A percentile compares a stretch with the other conserved stretches of the same genome.
phyloP scores from a whole-genome alignment of 2,797 vertebrate genomes.

The Onychomys torridus region DNA sequence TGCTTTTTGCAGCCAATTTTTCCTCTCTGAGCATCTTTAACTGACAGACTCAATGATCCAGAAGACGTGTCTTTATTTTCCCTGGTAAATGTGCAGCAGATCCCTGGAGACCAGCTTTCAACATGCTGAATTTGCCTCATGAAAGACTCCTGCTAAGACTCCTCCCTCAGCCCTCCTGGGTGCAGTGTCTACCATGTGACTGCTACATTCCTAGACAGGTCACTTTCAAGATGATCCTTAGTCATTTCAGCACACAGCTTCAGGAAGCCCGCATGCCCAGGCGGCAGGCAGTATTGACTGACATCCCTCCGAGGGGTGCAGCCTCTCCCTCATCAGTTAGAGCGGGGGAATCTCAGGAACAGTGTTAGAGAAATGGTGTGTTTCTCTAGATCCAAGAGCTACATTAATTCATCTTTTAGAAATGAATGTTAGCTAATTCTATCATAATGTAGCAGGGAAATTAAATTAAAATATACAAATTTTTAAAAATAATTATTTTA shows the following conservation, averaged over 20 bases:
- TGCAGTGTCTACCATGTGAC: background rate
- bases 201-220: background rate
- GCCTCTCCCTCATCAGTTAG: background rate
- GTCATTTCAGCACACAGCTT: background rate
- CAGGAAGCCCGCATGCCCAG: background rate
- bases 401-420: constrained; percentile 43
- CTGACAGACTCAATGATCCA: background rate
- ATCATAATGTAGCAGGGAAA: constrained; percentile 48
- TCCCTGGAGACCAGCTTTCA: background rate
- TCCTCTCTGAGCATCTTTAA: background rate
- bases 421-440: constrained; percentile 22
- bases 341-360: constrained; percentile 21
- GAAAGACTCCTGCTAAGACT: background rate
- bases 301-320: background rate
- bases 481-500: background rate
- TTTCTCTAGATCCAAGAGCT: constrained; percentile 22
- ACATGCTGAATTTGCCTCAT: background rate
- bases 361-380: background rate
- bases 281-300: background rate
- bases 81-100: background rate
- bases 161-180: background rate
- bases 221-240: background rate
- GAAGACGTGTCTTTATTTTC: constrained; percentile 18
- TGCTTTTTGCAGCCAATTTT: constrained; percentile 27
- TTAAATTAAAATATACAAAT: background rate